Percentiles rank a stretch among this genome's conserved stretches.
These are phyloP conservation scores for Pomacea canaliculata DNA, from an alignment of 2,888 invertebrate genomes.

Conservation along the genomic window DNA sequence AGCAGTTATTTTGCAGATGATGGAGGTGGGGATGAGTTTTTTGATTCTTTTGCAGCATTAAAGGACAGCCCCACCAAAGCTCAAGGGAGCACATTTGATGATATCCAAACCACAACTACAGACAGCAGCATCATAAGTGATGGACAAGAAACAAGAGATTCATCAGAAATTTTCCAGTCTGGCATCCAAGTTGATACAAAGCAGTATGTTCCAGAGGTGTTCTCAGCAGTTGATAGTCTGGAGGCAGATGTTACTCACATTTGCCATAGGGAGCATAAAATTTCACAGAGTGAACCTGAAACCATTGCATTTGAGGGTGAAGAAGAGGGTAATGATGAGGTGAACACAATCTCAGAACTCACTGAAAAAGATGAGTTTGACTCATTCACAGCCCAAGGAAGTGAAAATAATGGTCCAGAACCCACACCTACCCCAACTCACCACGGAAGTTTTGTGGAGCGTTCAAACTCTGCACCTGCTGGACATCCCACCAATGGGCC, in stretches of 20 bases:
- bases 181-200: neutral
- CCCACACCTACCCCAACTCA: constrained; percentile 4
- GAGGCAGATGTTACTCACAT: constrained; percentile 28
- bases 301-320: constrained; percentile 43
- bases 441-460: constrained; percentile 8
- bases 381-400: constrained; percentile 54
- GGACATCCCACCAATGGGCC: constrained; percentile 3
- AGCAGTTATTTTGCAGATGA: constrained; percentile 56
- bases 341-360: constrained; percentile 29
- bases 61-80: constrained; percentile 5
- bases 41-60: constrained; percentile 41
- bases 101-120: neutral
- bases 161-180: neutral
- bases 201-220: neutral
- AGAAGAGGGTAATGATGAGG: constrained; percentile 25
- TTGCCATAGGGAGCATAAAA: constrained; percentile 31
- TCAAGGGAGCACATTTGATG: neutral
- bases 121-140: neutral
- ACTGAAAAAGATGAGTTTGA: constrained; percentile 52
- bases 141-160: neutral
- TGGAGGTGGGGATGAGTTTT: constrained; percentile 48
- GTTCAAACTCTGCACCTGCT: constrained; percentile 9
- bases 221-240: neutral
- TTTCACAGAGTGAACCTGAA: constrained; percentile 38
- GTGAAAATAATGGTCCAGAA: constrained; percentile 13